A percentile compares a stretch with the other conserved stretches of the same genome.
Conservation (phyloP, 2,797 vertebrate species). For the Hoplostethus mediterraneus region DNA sequence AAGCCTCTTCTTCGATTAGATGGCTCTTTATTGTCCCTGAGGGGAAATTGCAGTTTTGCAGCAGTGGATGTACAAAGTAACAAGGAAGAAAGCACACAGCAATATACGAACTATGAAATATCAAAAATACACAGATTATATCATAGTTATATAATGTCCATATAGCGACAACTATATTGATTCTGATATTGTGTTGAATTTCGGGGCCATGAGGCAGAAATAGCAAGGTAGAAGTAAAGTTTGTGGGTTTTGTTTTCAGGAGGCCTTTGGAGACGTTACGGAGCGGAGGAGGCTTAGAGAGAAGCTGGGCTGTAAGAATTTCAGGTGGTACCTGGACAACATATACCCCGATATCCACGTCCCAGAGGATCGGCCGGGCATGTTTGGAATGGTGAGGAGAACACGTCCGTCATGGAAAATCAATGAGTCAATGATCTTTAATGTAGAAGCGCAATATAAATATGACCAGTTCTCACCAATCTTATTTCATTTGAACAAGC, state of each 20-base stretch:
- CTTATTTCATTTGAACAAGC: neutral
- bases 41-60: no score
- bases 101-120: no score
- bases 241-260: constrained; percentile 80
- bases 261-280: constrained; percentile 94
- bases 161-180: neutral
- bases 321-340: constrained; percentile 95
- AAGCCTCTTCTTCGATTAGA: neutral
- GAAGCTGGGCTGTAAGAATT: constrained; percentile 91
- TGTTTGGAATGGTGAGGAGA: constrained; percentile 94
- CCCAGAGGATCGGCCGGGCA: constrained; percentile 92
- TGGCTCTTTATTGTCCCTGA: no score
- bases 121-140: no score
- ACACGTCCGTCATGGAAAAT: neutral
- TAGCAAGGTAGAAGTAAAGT: neutral
- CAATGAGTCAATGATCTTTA: neutral
- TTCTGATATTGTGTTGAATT: neutral
- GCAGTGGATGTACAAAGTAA: no score
- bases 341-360: constrained; percentile 93
- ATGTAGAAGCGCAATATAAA: neutral
- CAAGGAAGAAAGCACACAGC: no score
- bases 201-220: neutral
- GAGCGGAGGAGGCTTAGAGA: constrained; percentile 88
- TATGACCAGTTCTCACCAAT: neutral
- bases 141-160: neutral